These are phyloP conservation scores for Apis florea DNA, from an alignment of 1,140 invertebrate species.

Conservation along the genomic window DNA sequence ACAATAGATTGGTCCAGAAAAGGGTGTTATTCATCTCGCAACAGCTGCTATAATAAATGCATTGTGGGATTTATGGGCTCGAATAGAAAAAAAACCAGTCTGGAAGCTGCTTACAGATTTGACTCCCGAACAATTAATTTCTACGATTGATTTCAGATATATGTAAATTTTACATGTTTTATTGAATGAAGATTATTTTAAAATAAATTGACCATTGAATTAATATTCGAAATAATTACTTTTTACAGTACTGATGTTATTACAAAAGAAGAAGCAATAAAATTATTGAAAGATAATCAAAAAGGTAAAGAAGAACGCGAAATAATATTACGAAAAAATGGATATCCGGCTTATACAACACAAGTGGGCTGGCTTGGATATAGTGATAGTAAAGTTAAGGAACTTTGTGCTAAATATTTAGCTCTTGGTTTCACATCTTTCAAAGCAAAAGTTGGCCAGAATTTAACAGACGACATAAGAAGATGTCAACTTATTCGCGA, in stretches of 20 bases:
- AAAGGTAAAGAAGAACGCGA: conserved; percentile 83
- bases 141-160: conserved; percentile 93
- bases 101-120: conserved; percentile 93
- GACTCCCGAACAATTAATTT: conserved; percentile 90
- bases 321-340: conserved; percentile 81
- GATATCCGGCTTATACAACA: conserved; percentile 90
- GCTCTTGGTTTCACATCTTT: conserved; percentile 89
- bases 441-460: conserved; percentile 94
- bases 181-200: conserved; percentile 4
- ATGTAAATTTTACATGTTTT: conserved; percentile 81
- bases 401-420: conserved; percentile 87
- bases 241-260: conserved; percentile 88
- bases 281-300: conserved; percentile 84
- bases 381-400: conserved; percentile 84
- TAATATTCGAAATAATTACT: background rate
- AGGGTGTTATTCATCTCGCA: conserved; percentile 94
- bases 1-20: conserved; percentile 92
- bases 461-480: conserved; percentile 88
- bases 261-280: conserved; percentile 90
- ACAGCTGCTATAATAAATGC: conserved; percentile 94
- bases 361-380: conserved; percentile 92
- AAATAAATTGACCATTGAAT: background rate
- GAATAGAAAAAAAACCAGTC: conserved; percentile 90
- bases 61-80: conserved; percentile 95
- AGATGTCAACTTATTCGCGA: conserved; percentile 87